These are phyloP conservation scores for Anthrax anthrax DNA, from an alignment of 2,888 invertebrate species.

Conservation along the genomic window DNA sequence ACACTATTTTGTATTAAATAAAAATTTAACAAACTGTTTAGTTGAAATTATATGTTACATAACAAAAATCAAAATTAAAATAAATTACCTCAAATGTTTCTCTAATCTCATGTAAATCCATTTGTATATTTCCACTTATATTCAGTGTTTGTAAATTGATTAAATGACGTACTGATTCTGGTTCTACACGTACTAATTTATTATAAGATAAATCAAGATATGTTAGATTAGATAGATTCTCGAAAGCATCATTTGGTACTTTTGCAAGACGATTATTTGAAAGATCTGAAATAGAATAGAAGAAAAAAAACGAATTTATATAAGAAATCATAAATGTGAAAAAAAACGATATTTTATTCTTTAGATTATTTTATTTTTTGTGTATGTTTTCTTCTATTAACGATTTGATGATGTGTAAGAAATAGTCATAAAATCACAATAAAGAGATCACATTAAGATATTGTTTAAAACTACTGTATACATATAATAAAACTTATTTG, in stretches of 20 bases:
- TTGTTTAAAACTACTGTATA: too few relatives aligned
- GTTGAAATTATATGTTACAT: too few relatives aligned
- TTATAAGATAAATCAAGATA: conserved; percentile 64
- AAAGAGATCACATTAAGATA: too few relatives aligned
- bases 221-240: conserved; percentile 51
- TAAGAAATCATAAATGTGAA: too few relatives aligned
- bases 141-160: conserved; percentile 45
- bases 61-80: too few relatives aligned
- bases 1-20: too few relatives aligned
- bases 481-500: too few relatives aligned
- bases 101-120: conserved; percentile 31
- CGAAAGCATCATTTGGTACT: conserved; percentile 57
- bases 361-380: too few relatives aligned
- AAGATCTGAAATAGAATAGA: conserved; percentile 31
- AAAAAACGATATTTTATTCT: not conserved
- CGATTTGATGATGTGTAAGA: not conserved
- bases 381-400: not conserved
- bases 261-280: conserved; percentile 60
- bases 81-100: conserved; percentile 31
- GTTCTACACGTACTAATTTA: conserved; percentile 54
- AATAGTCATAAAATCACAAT: too few relatives aligned
- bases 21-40: too few relatives aligned
- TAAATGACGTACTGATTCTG: conserved; percentile 35
- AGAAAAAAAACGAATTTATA: too few relatives aligned
- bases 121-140: conserved; percentile 48